These are phyloP conservation scores for Phrynocephalus forsythii DNA, from an alignment of 2,797 vertebrate genomes.

Conservation along the genomic window DNA sequence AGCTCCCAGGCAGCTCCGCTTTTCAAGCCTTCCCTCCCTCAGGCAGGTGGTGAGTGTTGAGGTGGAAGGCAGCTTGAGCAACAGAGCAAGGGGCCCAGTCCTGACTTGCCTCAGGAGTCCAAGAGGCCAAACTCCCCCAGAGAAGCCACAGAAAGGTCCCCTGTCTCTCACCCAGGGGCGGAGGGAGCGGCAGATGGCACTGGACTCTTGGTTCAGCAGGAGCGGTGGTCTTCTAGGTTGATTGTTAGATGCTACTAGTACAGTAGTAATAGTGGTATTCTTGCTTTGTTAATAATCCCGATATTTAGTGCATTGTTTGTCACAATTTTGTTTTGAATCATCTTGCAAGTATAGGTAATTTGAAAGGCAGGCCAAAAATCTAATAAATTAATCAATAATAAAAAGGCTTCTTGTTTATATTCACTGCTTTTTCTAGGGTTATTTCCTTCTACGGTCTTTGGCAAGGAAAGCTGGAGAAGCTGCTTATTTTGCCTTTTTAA, in stretches of 20 bases:
- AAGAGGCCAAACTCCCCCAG: too few species aligned
- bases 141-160: too few species aligned
- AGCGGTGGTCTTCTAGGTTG: too few species aligned
- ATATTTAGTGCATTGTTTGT: not conserved
- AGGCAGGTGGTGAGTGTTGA: too few species aligned
- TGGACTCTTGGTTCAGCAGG: too few species aligned
- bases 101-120: too few species aligned
- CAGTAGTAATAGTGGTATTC: not conserved
- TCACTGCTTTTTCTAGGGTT: conserved; percentile 84
- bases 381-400: not conserved
- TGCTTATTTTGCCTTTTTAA: conserved; percentile 86
- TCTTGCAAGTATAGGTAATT: not conserved
- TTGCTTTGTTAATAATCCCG: not conserved
- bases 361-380: not conserved
- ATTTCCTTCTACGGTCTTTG: conserved; percentile 91
- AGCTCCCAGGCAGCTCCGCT: too few species aligned
- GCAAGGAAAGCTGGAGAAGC: conserved; percentile 84
- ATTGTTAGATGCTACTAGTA: not conserved
- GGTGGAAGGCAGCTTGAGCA: too few species aligned
- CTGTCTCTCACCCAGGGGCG: too few species aligned
- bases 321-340: not conserved
- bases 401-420: conserved; percentile 24
- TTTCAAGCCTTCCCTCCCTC: too few species aligned
- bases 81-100: too few species aligned
- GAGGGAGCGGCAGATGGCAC: too few species aligned